Conservation (phyloP, 2,888 invertebrate species). For the Polylopha cassiicola region DNA sequence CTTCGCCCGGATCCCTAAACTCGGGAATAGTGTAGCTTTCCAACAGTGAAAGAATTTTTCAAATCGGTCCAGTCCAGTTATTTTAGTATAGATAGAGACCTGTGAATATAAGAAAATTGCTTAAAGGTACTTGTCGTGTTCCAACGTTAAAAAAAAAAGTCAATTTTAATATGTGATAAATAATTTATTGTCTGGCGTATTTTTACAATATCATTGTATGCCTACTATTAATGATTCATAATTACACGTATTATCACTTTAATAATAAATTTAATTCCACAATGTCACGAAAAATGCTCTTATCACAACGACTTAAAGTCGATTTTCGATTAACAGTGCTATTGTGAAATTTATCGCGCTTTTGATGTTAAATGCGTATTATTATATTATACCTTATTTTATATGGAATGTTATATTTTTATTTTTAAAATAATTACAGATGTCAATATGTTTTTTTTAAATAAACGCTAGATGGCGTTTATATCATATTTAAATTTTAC, state of each 20-base stretch:
- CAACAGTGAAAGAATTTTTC: too few relatives aligned
- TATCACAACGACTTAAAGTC: slow-evolving; percentile 14
- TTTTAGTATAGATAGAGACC: too few relatives aligned
- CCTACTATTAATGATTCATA: slow-evolving; percentile 50
- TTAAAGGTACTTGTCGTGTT: slow-evolving; percentile 5
- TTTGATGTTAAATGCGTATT: slow-evolving; percentile 9
- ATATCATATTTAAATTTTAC: too few relatives aligned
- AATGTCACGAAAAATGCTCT: slow-evolving; percentile 12
- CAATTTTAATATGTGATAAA: slow-evolving; percentile 70
- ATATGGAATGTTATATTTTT: background rate
- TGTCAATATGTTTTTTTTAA: too few relatives aligned
- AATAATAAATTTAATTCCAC: slow-evolving; percentile 22
- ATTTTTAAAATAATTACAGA: too few relatives aligned
- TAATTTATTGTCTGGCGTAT: slow-evolving; percentile 79
- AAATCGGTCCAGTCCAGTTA: too few relatives aligned
- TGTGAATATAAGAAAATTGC: background rate
- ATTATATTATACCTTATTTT: slow-evolving; percentile 4
- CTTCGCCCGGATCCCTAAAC: too few relatives aligned
- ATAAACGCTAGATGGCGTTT: too few relatives aligned
- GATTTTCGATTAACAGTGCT: slow-evolving; percentile 6
- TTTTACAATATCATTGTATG: slow-evolving; percentile 75
- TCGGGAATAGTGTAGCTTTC: too few relatives aligned
- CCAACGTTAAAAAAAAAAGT: slow-evolving; percentile 29
- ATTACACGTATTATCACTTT: slow-evolving; percentile 48
- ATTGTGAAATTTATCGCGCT: slow-evolving; percentile 16